Conservation (phyloP, 2,113 vertebrate genomes). For the Eudorcas thomsonii region DNA sequence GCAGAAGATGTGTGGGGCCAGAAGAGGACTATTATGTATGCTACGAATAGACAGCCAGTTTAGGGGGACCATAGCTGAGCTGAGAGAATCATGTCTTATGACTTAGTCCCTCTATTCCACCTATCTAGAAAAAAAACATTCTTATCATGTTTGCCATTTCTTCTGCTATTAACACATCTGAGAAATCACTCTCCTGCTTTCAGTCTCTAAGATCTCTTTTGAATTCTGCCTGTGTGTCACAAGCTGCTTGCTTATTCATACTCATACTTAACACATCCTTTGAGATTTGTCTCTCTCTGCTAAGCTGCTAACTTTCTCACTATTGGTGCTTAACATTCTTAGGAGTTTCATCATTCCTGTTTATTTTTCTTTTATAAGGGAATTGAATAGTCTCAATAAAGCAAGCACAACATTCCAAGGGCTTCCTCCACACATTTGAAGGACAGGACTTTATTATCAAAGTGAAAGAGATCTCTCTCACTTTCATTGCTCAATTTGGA, state of each 20-base stretch:
- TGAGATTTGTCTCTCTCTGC: not conserved
- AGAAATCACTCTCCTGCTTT: not conserved
- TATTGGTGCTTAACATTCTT: not conserved
- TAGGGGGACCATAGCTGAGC: not conserved
- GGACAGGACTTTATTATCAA: not conserved
- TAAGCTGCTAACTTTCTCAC: not conserved
- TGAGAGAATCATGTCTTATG: not conserved
- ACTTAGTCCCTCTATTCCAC: not conserved
- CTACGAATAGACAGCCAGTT: not conserved
- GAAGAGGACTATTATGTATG: not conserved
- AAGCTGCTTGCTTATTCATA: not conserved
- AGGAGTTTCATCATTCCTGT: not conserved
- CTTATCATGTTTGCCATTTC: not conserved
- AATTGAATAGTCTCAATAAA: constrained; percentile 25
- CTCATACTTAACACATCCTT: not conserved
- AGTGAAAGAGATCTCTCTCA: not conserved
- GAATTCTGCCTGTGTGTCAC: not conserved
- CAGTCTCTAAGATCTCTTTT: not conserved
- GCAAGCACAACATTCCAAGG: not conserved
- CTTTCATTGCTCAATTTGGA: not conserved
- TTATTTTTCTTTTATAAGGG: constrained; percentile 36
- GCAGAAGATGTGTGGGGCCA: accelerated
- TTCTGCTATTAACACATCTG: not conserved
- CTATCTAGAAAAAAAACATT: not conserved
- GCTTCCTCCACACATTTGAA: not conserved